Conservation (phyloP, 2,888 invertebrate species). For the Scaptomyza cyrtandrae region DNA sequence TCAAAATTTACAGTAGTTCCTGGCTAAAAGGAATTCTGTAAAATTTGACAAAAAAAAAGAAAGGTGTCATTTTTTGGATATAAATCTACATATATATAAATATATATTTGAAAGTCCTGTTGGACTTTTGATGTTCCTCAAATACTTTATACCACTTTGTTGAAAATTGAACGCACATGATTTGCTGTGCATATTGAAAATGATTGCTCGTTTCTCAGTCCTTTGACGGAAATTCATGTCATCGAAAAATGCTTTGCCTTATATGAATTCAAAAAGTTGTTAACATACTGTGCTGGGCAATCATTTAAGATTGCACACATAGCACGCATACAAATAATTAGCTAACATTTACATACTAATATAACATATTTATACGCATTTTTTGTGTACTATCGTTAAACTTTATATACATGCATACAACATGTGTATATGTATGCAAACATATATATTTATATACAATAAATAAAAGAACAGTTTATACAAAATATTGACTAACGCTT, state of each 20-base stretch:
- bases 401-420: conserved; percentile 33
- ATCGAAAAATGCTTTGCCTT: not conserved
- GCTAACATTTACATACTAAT: conserved; percentile 10
- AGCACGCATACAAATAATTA: conserved; percentile 9
- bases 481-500: conserved; percentile 14
- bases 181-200: not conserved
- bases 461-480: conserved; percentile 38
- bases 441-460: conserved; percentile 43
- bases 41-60: not conserved
- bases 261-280: not conserved
- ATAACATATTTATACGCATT: conserved; percentile 56
- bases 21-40: not conserved
- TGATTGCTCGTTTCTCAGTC: conserved; percentile 1
- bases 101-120: too few species aligned
- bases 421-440: conserved; percentile 8
- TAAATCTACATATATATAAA: too few species aligned
- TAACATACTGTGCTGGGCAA: conserved; percentile 8
- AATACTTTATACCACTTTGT: conserved; percentile 38
- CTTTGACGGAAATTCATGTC: conserved; percentile 17
- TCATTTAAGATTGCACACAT: conserved; percentile 10
- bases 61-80: too few species aligned
- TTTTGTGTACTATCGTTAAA: conserved; percentile 58
- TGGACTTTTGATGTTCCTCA: conserved; percentile 28
- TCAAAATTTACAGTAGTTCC: conserved; percentile 3
- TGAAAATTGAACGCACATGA: conserved; percentile 25